Evolutionary conservation across 2,797 vertebrate species (phyloP), one percentile per base, ranked within the genome.

Genomic region (Huso huso): DNA sequence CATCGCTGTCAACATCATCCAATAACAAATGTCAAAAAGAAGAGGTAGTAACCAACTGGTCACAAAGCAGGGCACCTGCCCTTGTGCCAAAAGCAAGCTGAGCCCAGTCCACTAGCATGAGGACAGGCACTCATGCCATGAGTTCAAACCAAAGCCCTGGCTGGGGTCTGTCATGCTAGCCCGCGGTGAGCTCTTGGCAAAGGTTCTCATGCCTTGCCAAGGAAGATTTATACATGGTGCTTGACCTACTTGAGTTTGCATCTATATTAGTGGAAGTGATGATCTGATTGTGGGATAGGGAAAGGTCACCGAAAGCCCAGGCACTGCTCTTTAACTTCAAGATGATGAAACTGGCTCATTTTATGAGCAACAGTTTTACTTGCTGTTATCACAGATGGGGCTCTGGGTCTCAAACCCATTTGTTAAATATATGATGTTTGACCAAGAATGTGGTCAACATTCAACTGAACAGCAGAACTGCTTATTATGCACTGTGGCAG

Each of bases 321-420:
- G 88, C 94, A 84, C 83, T 88, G 84, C 79, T 76, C 92, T 92
- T 91, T 93, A 91, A 92, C 83, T 87, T 94, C 92, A 94, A 89
- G 91, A 94, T 94, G 93, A 97, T 95, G 87, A 93, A 97, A 91
- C 89, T 90, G 89, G 90, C 93, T 94, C 94, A 95, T 95, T 96
- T 95, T 95, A 92, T 88, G 88, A 94, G 93, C 93, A 97, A 95
- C 94, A 95, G 94, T 97, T 96, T 93, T 94, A 91, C 92, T 91
- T 89, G 93, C 83, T 88, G 83, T 88, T 81, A 86, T 91, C 92
- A 92, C 95, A 95, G 94, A 96, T 95, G 94, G 93, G 88, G 89
- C 86, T 76, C 74, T 67, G 73, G 79, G 77, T 83, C 81, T 82
- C 76, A 75, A 75, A 58, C 82, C 73, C 81, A 37, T 76, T 81